Conservation (phyloP, 1,140 invertebrate species). For the Pogonognathellus flavescens region DNA sequence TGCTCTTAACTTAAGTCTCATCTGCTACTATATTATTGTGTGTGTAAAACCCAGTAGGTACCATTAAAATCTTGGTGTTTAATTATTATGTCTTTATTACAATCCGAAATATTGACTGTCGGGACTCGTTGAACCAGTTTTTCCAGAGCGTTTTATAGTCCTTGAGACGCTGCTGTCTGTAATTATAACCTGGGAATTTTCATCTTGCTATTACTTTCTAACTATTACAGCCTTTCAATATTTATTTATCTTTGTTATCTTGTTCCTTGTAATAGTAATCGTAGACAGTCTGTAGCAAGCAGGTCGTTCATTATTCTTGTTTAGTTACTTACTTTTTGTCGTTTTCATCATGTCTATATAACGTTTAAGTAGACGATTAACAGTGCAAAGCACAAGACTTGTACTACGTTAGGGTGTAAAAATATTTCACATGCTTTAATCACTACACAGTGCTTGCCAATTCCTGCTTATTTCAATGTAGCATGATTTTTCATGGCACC, state of each 20-base stretch:
- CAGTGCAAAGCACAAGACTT: too few species aligned
- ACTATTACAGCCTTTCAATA: constrained; percentile 14
- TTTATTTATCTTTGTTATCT: constrained; percentile 38
- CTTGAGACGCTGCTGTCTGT: constrained; percentile 58
- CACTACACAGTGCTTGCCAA: too few species aligned
- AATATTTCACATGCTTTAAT: too few species aligned
- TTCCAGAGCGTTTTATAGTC: constrained; percentile 58
- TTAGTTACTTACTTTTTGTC: too few species aligned
- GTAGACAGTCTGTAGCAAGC: constrained; percentile 18
- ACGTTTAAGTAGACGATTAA: too few species aligned
- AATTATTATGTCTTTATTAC: constrained; percentile 66
- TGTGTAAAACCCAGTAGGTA: constrained; percentile 37
- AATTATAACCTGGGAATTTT: constrained; percentile 65
- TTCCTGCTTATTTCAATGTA: too few species aligned
- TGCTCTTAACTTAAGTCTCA: too few species aligned
- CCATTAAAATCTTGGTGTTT: constrained; percentile 62
- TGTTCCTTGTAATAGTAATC: constrained; percentile 27
- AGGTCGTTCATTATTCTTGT: too few species aligned
- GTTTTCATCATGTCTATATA: too few species aligned
- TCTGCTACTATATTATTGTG: constrained; percentile 2
- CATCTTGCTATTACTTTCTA: constrained; percentile 51
- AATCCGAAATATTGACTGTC: constrained; percentile 58
- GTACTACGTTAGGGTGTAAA: too few species aligned
- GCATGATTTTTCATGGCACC: too few species aligned
- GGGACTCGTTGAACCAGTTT: constrained; percentile 62